A percentile compares a stretch with the other conserved stretches of the same genome.
Conservation (phyloP, 2,113 vertebrate genomes). For the Hirundichthys speculiger region DNA sequence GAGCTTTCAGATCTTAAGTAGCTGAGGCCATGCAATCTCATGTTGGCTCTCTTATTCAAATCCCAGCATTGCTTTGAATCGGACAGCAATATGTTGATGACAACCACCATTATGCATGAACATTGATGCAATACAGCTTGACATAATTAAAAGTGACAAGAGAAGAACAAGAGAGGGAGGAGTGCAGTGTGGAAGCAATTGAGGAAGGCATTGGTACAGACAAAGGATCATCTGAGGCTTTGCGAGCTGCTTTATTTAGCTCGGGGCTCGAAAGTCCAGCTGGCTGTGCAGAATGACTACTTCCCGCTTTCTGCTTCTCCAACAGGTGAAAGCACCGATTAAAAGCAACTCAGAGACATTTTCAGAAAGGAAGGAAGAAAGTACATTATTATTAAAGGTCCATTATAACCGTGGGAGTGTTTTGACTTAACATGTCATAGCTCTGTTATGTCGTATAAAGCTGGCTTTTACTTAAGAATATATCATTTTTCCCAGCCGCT, state of each 20-base stretch:
- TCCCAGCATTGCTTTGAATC: too few species aligned
- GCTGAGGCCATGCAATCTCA: too few species aligned
- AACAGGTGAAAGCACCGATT: slow-evolving; percentile 40
- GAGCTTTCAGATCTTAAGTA: too few species aligned
- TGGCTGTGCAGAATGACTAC: too few species aligned
- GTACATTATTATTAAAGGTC: slow-evolving; percentile 1
- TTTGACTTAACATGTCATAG: slow-evolving; percentile 11
- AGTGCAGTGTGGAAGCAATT: too few species aligned
- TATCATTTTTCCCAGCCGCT: background rate
- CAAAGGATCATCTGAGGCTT: slow-evolving; percentile 68
- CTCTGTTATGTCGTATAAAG: background rate
- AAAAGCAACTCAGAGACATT: slow-evolving; percentile 32
- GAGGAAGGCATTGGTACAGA: slow-evolving; percentile 84
- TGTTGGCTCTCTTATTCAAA: too few species aligned
- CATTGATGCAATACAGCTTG: too few species aligned
- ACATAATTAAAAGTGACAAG: too few species aligned
- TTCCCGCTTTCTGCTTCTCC: slow-evolving; percentile 47
- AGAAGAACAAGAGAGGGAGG: too few species aligned
- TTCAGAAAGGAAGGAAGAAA: slow-evolving; percentile 1
- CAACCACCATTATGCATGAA: too few species aligned
- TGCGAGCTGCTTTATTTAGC: slow-evolving; percentile 79
- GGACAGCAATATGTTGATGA: too few species aligned
- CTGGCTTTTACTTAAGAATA: slow-evolving; percentile 4
- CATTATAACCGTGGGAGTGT: slow-evolving; percentile 25
- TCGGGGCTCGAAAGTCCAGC: slow-evolving; percentile 60